These are phyloP conservation scores for Microplitis deprimator DNA, from an alignment of 2,888 invertebrate genomes.

Conservation along the genomic window DNA sequence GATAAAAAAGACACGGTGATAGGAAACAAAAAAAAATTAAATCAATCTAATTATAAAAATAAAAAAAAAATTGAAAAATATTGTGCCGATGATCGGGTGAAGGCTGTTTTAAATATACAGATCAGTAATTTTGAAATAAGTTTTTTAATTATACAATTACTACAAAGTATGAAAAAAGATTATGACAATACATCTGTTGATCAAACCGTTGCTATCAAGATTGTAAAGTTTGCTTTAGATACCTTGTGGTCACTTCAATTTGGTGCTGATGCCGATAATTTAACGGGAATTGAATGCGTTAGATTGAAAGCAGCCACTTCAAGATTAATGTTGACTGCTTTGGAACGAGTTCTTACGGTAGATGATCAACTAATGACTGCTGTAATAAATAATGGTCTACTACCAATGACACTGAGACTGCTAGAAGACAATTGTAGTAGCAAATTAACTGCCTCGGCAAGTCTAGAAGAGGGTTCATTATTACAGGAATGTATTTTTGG, in stretches of 20 bases:
- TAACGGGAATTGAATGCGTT: constrained; percentile 70
- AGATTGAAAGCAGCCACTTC: constrained; percentile 75
- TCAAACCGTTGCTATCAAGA: constrained; percentile 75
- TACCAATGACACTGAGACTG: constrained; percentile 77
- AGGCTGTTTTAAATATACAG: constrained; percentile 73
- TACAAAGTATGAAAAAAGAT: constrained; percentile 73
- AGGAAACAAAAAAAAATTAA: not conserved
- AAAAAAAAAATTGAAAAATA: constrained; percentile 72
- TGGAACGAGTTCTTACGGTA: constrained; percentile 74
- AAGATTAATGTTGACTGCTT: constrained; percentile 74
- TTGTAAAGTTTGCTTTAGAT: constrained; percentile 76
- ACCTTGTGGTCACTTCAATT: constrained; percentile 77
- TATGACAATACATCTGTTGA: constrained; percentile 73
- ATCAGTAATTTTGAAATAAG: constrained; percentile 76
- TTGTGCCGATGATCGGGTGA: constrained; percentile 74
- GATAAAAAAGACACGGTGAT: not conserved
- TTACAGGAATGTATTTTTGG: constrained; percentile 77
- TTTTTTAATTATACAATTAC: constrained; percentile 74
- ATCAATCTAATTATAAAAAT: constrained; percentile 58
- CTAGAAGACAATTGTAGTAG: constrained; percentile 73
- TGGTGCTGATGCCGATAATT: constrained; percentile 71
- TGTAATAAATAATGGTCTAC: constrained; percentile 75
- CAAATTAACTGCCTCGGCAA: constrained; percentile 54
- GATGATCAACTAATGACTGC: constrained; percentile 73
- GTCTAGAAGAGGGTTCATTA: constrained; percentile 72